Conservation (phyloP, 2,113 vertebrate genomes). For the Mola mola region DNA sequence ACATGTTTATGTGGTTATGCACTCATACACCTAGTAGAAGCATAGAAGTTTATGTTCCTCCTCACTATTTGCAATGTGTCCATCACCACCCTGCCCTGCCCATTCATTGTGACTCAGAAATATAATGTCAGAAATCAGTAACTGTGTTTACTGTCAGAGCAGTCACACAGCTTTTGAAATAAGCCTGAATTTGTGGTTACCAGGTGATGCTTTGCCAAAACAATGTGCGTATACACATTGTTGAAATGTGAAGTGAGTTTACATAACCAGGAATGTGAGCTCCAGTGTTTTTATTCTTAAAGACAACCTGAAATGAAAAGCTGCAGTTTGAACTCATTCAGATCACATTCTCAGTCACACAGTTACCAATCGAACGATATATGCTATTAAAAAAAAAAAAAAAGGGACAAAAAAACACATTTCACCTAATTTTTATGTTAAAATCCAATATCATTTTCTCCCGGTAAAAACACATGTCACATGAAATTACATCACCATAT, state of each 20-base stretch:
- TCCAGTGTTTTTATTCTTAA: too few species aligned
- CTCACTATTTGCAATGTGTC: background rate
- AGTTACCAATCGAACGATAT: too few species aligned
- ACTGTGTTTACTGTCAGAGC: constrained; percentile 11
- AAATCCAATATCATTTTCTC: too few species aligned
- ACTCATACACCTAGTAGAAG: background rate
- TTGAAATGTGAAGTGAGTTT: constrained; percentile 32
- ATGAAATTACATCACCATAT: too few species aligned
- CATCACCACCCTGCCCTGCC: background rate
- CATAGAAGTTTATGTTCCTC: constrained; percentile 1
- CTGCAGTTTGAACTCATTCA: too few species aligned
- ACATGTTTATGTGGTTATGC: constrained; percentile 26
- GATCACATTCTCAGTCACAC: too few species aligned
- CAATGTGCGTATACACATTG: constrained; percentile 41
- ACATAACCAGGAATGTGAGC: constrained; percentile 49
- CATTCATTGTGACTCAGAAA: constrained; percentile 10
- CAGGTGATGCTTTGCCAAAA: constrained; percentile 46
- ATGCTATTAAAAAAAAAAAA: too few species aligned
- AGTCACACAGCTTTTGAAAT: constrained; percentile 6
- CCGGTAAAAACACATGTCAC: too few species aligned
- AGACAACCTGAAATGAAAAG: too few species aligned
- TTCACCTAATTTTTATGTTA: too few species aligned
- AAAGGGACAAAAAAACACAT: too few species aligned
- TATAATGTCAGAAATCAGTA: constrained; percentile 26
- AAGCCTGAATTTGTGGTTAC: constrained; percentile 38